Percentiles rank a stretch among this genome's conserved stretches.
These are phyloP conservation scores for Formica aserva DNA, from an alignment of 2,888 invertebrate species.

Conservation along the genomic window DNA sequence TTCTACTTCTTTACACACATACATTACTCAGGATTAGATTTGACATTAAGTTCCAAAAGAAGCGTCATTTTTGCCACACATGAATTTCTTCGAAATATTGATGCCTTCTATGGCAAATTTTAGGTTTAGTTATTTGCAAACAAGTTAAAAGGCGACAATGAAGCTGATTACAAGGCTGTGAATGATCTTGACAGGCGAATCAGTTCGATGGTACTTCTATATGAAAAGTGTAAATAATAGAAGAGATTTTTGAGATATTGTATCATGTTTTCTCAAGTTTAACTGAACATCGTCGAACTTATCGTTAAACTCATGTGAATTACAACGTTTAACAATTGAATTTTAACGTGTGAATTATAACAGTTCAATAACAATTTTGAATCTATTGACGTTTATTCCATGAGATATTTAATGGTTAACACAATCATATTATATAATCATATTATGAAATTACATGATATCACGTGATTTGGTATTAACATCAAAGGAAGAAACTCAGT, in stretches of 20 bases:
- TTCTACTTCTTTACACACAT: background rate
- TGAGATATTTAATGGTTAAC: conserved; percentile 48
- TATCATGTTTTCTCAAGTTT: conserved; percentile 39
- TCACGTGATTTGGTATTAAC: conserved; percentile 37
- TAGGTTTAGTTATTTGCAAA: conserved; percentile 43
- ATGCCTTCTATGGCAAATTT: background rate
- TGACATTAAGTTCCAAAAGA: conserved; percentile 1
- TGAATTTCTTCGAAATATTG: conserved; percentile 22
- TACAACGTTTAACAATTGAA: background rate
- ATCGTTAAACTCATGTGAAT: conserved; percentile 25
- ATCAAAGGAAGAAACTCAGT: background rate
- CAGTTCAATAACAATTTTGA: conserved; percentile 12
- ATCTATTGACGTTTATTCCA: conserved; percentile 33
- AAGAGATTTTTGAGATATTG: conserved; percentile 49
- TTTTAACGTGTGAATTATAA: background rate
- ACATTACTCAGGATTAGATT: background rate
- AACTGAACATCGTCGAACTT: conserved; percentile 9
- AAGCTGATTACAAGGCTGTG: conserved; percentile 76
- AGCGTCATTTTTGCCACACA: background rate
- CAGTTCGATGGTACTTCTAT: conserved; percentile 62
- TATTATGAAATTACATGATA: background rate
- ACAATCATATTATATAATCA: conserved; percentile 11
- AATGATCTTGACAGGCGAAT: conserved; percentile 71
- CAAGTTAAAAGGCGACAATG: conserved; percentile 54
- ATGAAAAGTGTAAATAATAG: conserved; percentile 61